Conservation (phyloP, 2,797 vertebrate species). For the Malurus splendens region DNA sequence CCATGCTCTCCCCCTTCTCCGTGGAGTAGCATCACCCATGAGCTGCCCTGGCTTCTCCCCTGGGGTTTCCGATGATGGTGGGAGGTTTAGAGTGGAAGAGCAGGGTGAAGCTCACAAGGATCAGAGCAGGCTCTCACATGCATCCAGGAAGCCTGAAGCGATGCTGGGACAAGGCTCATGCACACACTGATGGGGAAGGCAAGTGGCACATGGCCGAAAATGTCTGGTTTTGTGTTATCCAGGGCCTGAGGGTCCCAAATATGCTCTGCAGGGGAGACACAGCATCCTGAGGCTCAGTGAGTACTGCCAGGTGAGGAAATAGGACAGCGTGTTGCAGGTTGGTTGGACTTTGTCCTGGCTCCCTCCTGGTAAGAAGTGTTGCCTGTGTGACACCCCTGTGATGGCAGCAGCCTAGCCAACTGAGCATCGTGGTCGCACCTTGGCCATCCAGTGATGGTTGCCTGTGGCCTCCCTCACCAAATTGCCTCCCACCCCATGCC, state of each 20-base stretch:
- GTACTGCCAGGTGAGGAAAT: background rate
- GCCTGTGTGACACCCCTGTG: background rate
- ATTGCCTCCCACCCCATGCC: background rate
- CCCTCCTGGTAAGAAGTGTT: fast-evolving
- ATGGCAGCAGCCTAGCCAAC: background rate
- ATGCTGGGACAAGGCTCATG: fast-evolving
- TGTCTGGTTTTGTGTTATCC: background rate
- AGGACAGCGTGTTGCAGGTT: background rate
- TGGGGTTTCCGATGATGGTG: background rate
- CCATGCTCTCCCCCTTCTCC: background rate
- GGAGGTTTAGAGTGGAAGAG: background rate
- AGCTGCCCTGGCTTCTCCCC: background rate
- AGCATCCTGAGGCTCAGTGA: background rate
- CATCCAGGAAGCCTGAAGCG: fast-evolving
- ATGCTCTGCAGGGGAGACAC: background rate
- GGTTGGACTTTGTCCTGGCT: background rate
- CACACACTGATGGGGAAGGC: background rate
- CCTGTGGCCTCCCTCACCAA: fast-evolving
- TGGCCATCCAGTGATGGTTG: fast-evolving
- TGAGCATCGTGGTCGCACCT: background rate
- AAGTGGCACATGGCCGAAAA: background rate
- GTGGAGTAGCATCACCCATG: fast-evolving
- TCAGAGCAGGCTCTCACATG: fast-evolving
- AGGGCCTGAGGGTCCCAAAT: background rate
- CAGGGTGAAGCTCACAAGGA: background rate